Percentiles rank a stretch among this genome's conserved stretches.
Evolutionary conservation across 2,888 invertebrate species (phyloP).

Genomic region (Galeruca laticollis): DNA sequence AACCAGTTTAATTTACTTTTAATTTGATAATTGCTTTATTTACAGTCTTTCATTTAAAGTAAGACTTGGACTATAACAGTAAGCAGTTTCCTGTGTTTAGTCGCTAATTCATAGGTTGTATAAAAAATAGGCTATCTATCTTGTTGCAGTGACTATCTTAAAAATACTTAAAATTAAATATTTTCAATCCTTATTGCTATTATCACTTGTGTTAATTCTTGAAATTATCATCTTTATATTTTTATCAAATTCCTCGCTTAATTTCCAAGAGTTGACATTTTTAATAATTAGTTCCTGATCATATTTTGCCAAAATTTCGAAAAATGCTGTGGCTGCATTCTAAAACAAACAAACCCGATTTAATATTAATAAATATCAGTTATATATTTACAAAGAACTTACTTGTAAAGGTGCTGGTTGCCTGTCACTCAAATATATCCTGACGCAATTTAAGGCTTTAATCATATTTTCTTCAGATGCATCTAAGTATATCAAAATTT

Average conservation of each 20-base stretch:
- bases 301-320: conserved; percentile 67
- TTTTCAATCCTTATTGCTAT: neutral
- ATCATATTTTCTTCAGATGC: conserved; percentile 66
- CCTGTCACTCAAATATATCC: conserved; percentile 71
- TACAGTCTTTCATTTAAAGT: too few relatives aligned
- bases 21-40: too few relatives aligned
- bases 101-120: too few relatives aligned
- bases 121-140: too few relatives aligned
- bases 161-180: too few relatives aligned
- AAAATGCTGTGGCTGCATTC: conserved; percentile 70
- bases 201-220: neutral
- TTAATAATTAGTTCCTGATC: conserved; percentile 64
- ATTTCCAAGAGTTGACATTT: conserved; percentile 42
- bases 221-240: conserved; percentile 44
- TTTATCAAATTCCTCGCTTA: conserved; percentile 49
- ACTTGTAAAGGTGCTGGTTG: conserved; percentile 78
- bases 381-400: conserved; percentile 40
- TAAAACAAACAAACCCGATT: conserved; percentile 59
- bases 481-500: conserved; percentile 67
- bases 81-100: too few relatives aligned
- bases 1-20: too few relatives aligned
- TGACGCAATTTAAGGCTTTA: conserved; percentile 65
- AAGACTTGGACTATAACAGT: too few relatives aligned
- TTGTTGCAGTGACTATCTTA: too few relatives aligned
- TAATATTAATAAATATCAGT: conserved; percentile 11